Base-by-base conservation (phyloP, 1,140 invertebrate species). In the Drosophila virilis region DNA sequence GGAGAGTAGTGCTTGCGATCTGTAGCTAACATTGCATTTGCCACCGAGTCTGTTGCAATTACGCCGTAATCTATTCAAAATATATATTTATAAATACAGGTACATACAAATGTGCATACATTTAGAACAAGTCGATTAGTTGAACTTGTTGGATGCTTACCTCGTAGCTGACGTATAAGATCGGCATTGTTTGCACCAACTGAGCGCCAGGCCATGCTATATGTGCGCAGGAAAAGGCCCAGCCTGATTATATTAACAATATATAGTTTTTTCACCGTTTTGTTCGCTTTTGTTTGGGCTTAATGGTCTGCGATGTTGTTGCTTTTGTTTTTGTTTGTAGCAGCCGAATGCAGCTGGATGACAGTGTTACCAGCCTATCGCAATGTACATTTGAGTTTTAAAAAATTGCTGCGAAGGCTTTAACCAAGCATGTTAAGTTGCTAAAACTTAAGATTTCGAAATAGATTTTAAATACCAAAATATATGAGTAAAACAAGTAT, bases 161-260 rank as follows among this genome's bases (percentile, higher is more conserved):
- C 94, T 94, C 95, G 95, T 51, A 98, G 93, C 92, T 98, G 96
- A 59, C 95, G 93, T 40, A 99, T 94, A 79, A 99, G 93, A 80
- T 98, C 97, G n/a, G 93, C 93, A 94, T 98, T 98, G 77, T 94
- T 95, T 86, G 94, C 94, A 61, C 97, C 97, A 91, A 97, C 96
- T 76, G 97, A 98, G 89, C 97, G 93, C 95, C 97, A 95, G 83
- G 95, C 95, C 95, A 95, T 95, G 65, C 66, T 78, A 40, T 61
- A 80, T 48, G 61, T 35, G 22, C 80, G 84, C n/a, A 72, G 15
- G n/a, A 89, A 74, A 40, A 90, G 64, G 35, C 77, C 77, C 32
- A 88, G 60, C 61, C 60, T 55, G 7, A 89, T n/a, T 55, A 89
- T 62, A 8, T 28, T 66, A 35, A 45, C 8, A 38, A 78, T 22